phyloP scores from a whole-genome alignment of 2,797 vertebrate genomes.

The Anniella stebbinsi region DNA sequence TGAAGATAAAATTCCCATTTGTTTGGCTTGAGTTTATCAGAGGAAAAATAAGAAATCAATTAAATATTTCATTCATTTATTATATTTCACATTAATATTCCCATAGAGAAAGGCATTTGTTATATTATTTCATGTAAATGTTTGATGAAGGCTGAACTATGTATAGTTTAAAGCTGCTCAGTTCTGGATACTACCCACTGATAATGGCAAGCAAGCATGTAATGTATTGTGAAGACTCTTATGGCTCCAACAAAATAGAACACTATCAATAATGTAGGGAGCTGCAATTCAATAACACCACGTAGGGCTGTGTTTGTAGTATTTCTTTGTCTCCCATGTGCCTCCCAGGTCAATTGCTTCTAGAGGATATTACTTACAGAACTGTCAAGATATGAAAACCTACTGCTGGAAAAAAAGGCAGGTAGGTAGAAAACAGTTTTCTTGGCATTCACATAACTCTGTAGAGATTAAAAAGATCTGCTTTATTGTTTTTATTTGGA shows the following conservation, averaged over 20 bases:
- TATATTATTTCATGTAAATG: not conserved
- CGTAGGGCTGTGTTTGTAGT: not conserved
- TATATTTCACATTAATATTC: constrained; percentile 22
- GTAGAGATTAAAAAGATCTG: not conserved
- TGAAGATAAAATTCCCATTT: too few species aligned
- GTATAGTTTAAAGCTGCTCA: not conserved
- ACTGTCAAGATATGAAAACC: constrained; percentile 36
- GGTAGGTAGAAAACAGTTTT: not conserved
- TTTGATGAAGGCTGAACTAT: not conserved
- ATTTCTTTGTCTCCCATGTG: not conserved
- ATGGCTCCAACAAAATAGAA: not conserved
- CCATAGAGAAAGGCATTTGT: constrained; percentile 5
- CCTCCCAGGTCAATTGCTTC: not conserved
- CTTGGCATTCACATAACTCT: not conserved
- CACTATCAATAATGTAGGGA: not conserved
- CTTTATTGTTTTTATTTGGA: not conserved
- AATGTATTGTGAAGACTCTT: not conserved
- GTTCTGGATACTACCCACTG: not conserved
- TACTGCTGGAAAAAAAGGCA: constrained; percentile 2
- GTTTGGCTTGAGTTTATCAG: too few species aligned
- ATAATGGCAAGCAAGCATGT: not conserved
- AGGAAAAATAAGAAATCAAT: not conserved
- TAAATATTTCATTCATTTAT: not conserved
- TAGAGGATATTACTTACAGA: constrained; percentile 21
- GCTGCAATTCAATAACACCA: not conserved